Evolutionary conservation across 1,140 invertebrate genomes (phyloP), one percentile per base, ranked within the genome.

Genomic region (Bradysia coprophila): DNA sequence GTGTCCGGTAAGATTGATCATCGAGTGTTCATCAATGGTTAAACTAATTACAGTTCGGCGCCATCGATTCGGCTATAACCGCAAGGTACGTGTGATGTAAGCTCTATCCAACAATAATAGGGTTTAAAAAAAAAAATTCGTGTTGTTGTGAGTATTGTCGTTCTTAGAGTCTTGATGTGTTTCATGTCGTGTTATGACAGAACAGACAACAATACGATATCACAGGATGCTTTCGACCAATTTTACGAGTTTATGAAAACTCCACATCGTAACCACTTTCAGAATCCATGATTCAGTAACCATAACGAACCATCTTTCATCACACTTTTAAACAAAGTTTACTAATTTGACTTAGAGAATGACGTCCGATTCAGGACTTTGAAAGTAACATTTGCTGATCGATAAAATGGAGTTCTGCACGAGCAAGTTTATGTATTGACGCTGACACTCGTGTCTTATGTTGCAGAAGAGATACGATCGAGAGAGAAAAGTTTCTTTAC

Each of bases 301-400:
- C 88, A 93, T 57, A 94, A 93, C 51, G 89, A 89, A 64, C 87
- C 87, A 0, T 76, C 81, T 49, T 93, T 92, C 51, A 80, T 46
- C 70, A 88, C 21, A 74, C 72, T 4, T 73, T 88, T 1, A 64
- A 72, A 36, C 91, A 95, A 64, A 75, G 90, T 56, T 73, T 76
- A 1, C 67, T 69, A 33, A 67, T 84, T 3, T 67, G 15, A 73
- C 95, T 16, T 64, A 73, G 49, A 91, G 91, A 0, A 69, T 62
- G 41, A 91, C 95, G 65, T 71, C 78, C 0, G 92, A 96, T 61
- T 71, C 73, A 0, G 88, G 85, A 1, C 84, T 89, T 59, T 93
- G 18, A 85, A 82, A 66, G 76, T 95, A 4, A 90, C 84, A 1
- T 95, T 90, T 60, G n/a, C 63, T 90, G 1, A 66, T 95, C 31